Base-by-base conservation (phyloP, 2,113 vertebrate species). In the Lampris megalopsis region DNA sequence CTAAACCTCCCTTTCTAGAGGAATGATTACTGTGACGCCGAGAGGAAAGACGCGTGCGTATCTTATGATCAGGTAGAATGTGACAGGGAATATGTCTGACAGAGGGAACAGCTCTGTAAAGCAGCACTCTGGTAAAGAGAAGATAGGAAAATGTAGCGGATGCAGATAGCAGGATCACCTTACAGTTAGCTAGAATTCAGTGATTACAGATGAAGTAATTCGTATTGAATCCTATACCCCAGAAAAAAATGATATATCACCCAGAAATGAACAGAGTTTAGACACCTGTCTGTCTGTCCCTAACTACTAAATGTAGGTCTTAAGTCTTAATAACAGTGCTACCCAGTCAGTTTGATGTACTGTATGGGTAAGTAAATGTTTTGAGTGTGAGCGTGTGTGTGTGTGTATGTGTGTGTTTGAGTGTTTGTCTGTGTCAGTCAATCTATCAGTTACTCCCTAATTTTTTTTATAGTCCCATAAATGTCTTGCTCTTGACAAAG, bases 41-140 rank as follows among this genome's bases (percentile, higher is more conserved):
- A 56, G 7, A 86, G 74, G 75, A 89, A 74, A 90, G 71, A 77
- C 43, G 65, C 76, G 69, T 75, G 35, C 63, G 68, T 77, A 54
- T 67, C 45, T 38, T 63, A 56, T 67, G 62, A 67, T 89, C 75
- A 73, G 80, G 81, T 86, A 83, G 82, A 86, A 88, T 54, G 71
- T 52, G 75, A 90, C 79, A 80, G 74, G 24, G 79, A 87, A 61
- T 53, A 85, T 66, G 65, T 86, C 75, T 68, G 78, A 74, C 42
- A 73, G 73, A 86, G 75, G 83, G 79, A 24, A 87, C 50, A 86
- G 79, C 76, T 92, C 77, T 84, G 85, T 83, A 73, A 89, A 86
- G 92, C 88, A 88, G 89, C 89, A 79, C 83, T 86, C 63, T 80
- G 74, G 80, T 90, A 69, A 68, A 71, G 85, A 79, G 79, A 79